These are phyloP conservation scores for Periphyllus acericola DNA, from an alignment of 2,888 invertebrate genomes.

Conservation along the genomic window DNA sequence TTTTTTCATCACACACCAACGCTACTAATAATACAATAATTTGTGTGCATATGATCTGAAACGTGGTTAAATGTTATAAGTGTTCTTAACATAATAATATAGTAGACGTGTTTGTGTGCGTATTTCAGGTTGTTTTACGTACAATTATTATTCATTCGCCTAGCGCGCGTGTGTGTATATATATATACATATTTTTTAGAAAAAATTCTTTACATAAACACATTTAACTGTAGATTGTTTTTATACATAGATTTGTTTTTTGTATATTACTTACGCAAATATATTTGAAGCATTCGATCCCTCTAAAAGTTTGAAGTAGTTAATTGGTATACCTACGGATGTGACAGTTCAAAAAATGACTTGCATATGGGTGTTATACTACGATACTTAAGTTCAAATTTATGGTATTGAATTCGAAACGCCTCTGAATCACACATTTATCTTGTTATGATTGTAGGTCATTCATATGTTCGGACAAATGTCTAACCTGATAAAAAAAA, in stretches of 20 bases:
- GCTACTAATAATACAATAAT: neutral
- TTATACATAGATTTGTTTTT: neutral
- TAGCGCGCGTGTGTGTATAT: neutral
- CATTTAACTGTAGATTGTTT: neutral
- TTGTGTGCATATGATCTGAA: neutral
- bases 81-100: neutral
- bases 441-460: neutral
- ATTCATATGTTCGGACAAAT: neutral
- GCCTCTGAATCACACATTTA: neutral
- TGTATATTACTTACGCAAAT: neutral
- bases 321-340: neutral
- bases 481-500: neutral
- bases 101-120: conserved; percentile 3
- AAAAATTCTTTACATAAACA: no score
- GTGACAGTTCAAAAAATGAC: neutral
- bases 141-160: neutral
- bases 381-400: neutral
- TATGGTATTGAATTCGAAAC: neutral
- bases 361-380: neutral
- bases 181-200: neutral
- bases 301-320: neutral
- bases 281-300: neutral
- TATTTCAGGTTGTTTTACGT: neutral
- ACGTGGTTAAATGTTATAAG: neutral
- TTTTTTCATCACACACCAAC: neutral